Percentiles rank a stretch among this genome's conserved stretches.
Evolutionary conservation across 2,797 vertebrate genomes (phyloP).

Genomic region (Diglossa cyanea): DNA sequence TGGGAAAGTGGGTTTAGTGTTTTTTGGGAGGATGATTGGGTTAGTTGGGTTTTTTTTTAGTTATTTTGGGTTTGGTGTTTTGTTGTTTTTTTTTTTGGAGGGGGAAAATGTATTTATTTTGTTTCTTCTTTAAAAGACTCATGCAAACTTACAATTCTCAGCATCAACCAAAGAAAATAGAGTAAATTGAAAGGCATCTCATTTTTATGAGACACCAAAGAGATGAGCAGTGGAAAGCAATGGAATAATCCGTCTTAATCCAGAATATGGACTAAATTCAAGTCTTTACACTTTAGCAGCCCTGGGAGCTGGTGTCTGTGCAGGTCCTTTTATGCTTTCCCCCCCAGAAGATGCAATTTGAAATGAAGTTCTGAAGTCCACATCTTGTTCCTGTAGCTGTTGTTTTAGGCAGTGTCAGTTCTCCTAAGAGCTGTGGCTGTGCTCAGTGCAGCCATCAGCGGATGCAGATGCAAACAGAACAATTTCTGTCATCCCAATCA

Average conservation of each 20-base stretch:
- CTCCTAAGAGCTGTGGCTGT: not conserved
- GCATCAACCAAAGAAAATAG: not conserved
- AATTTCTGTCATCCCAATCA: not conserved
- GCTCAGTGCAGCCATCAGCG: not conserved
- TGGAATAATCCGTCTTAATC: not conserved
- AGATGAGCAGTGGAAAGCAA: not conserved
- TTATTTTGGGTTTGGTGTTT: not conserved
- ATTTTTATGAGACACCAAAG: not conserved
- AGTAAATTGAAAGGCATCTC: not conserved
- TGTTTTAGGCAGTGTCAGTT: not conserved
- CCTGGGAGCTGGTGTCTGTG: not conserved
- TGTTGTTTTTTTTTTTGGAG: rapidly evolving
- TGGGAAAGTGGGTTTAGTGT: not conserved
- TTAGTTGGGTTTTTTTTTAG: not conserved
- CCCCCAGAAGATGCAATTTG: not conserved
- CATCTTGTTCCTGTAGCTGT: not conserved
- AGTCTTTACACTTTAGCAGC: not conserved
- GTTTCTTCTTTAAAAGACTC: not conserved
- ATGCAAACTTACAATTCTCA: not conserved
- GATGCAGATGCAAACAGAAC: not conserved
- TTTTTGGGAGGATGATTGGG: not conserved
- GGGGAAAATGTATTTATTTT: not conserved
- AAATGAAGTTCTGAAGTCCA: not conserved
- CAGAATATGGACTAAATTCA: not conserved
- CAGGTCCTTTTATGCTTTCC: not conserved